These are phyloP conservation scores for Frieseomelitta varia DNA, from an alignment of 1,140 invertebrate species.

Conservation along the genomic window DNA sequence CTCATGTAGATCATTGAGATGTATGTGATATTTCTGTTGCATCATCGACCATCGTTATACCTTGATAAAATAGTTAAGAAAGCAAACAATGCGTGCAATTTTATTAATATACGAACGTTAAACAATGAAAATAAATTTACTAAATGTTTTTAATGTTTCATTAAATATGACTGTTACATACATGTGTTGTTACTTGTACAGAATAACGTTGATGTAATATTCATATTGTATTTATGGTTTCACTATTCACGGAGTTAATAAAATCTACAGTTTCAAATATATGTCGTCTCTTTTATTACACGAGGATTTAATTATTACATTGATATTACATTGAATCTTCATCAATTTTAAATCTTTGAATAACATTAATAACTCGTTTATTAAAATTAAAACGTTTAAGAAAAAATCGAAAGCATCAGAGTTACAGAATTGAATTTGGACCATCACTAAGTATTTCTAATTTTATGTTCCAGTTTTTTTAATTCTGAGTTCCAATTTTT, in stretches of 20 bases:
- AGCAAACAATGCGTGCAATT: constrained; percentile 1
- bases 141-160: constrained; percentile 44
- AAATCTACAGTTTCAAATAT: not conserved
- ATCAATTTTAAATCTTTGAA: too few relatives aligned
- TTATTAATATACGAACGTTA: constrained; percentile 16
- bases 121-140: constrained; percentile 6
- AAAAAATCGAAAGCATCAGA: too few relatives aligned
- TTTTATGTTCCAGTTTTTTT: too few relatives aligned
- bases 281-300: not conserved
- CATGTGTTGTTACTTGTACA: constrained; percentile 24
- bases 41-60: not conserved
- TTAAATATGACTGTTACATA: constrained; percentile 49
- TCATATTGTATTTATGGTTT: constrained; percentile 32
- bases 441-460: too few relatives aligned
- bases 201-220: constrained; percentile 11
- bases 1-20: constrained; percentile 16
- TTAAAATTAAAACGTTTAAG: too few relatives aligned
- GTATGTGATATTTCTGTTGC: constrained; percentile 16
- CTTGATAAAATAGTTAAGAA: not conserved
- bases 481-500: too few relatives aligned
- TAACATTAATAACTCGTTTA: too few relatives aligned
- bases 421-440: too few relatives aligned
- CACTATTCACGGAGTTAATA: constrained; percentile 20
- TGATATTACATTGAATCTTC: too few relatives aligned
- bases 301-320: not conserved